Percentiles rank a stretch among this genome's conserved stretches.
Conservation (phyloP, 2,113 vertebrate genomes). For the Eupsittula cactorum region DNA sequence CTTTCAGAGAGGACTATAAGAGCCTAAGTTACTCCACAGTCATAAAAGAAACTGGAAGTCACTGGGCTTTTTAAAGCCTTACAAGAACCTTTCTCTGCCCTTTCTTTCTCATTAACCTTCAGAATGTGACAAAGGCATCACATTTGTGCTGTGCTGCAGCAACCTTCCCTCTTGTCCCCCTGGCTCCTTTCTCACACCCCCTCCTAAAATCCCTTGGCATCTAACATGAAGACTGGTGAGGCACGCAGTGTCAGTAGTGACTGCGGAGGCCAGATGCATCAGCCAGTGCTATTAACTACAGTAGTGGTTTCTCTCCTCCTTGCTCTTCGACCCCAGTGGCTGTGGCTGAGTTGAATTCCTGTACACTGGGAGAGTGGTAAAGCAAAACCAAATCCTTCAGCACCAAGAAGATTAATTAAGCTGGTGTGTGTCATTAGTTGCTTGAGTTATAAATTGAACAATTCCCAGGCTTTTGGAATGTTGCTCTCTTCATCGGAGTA, state of each 20-base stretch:
- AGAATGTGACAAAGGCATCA: neutral
- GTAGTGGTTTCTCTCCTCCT: neutral
- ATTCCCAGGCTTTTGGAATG: neutral
- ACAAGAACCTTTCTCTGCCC: neutral
- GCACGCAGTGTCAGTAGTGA: neutral
- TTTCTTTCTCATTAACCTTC: neutral
- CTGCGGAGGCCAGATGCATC: neutral
- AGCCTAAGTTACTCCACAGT: neutral
- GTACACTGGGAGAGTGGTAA: neutral
- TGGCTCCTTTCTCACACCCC: neutral
- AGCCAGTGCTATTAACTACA: neutral
- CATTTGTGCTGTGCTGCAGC: neutral
- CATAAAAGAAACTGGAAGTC: neutral
- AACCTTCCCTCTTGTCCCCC: neutral
- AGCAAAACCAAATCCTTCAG: neutral
- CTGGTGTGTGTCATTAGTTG: neutral
- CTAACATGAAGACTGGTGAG: neutral
- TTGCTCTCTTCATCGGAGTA: fast-evolving
- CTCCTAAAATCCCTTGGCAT: neutral
- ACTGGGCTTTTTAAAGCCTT: neutral
- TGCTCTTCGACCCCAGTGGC: neutral
- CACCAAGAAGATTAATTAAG: neutral
- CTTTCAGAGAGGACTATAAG: neutral
- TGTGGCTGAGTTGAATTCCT: neutral
- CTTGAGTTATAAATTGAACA: neutral